Evolutionary conservation across 1,140 invertebrate species (phyloP).

Genomic region (Zaprionus nigranus): DNA sequence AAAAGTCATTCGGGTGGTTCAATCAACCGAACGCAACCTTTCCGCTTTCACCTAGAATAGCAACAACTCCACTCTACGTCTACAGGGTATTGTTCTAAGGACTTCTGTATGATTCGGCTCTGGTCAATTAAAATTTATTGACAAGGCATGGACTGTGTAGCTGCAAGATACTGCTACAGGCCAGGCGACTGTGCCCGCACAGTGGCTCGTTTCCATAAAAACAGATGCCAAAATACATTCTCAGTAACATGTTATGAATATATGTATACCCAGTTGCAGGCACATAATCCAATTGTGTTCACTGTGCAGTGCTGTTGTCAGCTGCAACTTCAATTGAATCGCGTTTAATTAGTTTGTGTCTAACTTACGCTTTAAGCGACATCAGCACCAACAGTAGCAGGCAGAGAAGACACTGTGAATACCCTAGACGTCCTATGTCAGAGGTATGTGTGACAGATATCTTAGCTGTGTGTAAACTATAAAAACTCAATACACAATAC

Average conservation of each 20-base stretch:
- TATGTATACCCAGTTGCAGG: background rate
- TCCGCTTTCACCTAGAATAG: background rate
- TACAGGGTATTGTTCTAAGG: constrained; percentile 12
- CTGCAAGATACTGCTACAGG: constrained; percentile 33
- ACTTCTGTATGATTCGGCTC: background rate
- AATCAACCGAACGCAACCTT: constrained; percentile 17
- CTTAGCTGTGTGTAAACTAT: too few species aligned
- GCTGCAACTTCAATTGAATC: constrained; percentile 61
- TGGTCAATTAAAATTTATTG: constrained; percentile 29
- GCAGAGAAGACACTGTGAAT: background rate
- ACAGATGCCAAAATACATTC: too few species aligned
- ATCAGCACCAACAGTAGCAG: constrained; percentile 16
- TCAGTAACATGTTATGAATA: too few species aligned
- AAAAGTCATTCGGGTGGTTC: constrained; percentile 47
- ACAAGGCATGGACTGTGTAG: constrained; percentile 21
- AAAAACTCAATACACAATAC: too few species aligned
- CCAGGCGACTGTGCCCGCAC: background rate
- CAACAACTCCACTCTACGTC: background rate
- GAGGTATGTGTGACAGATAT: too few species aligned
- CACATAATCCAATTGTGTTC: background rate
- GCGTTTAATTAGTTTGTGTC: constrained; percentile 66
- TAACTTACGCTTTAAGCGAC: constrained; percentile 58
- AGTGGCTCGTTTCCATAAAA: too few species aligned
- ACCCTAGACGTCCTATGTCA: background rate
- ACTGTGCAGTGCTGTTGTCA: constrained; percentile 35